Base-by-base conservation (phyloP, 2,888 invertebrate genomes). In the Adelognathus sp. region DNA sequence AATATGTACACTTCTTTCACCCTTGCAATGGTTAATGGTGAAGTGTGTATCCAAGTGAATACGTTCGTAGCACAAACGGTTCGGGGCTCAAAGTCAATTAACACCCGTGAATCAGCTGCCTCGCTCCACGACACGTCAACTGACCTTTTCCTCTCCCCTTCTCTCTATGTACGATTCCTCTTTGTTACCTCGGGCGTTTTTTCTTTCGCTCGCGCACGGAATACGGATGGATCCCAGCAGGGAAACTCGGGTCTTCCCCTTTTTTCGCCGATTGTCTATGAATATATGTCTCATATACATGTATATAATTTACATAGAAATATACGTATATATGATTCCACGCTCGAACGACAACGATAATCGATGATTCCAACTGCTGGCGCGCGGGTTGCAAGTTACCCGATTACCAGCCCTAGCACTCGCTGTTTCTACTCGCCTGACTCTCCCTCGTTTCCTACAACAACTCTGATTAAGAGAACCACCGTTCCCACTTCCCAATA, bases 301-400 rank as follows among this genome's bases (percentile, higher is more conserved):
- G 39, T 44, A 18, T 44, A 44, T 44, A 50, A n/a, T n/a, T n/a
- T 24, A n/a, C 7, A 50, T 41, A 39, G 11, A 41, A 14, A 41
- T 41, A 3, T 11, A n/a, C 24, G 50, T 64, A 39, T 67, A 67
- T 67, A 54, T 36, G 41, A n/a, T n/a, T 29, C 39, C 29, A 67
- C 52, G 39, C 39, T 67, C 27, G 52, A 66, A 52, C 29, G 54
- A 39, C 54, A 67, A 67, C 39, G 67, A 54, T 67, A 67, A 67
- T 67, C 67, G 67, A 67, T 54, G 52, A 67, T 67, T 67, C 39
- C 66, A 36, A 67, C 66, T 67, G 27, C 54, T 41, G 54, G 54
- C 54, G 36, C 39, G 54, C 50, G 50, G 50, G 21, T 18, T 11
- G 67, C 67, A 67, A 52, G 67, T 67, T 54, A 52, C 54, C 52